Base-by-base conservation (phyloP, 2,113 vertebrate species). In the Stegostoma tigrinum region DNA sequence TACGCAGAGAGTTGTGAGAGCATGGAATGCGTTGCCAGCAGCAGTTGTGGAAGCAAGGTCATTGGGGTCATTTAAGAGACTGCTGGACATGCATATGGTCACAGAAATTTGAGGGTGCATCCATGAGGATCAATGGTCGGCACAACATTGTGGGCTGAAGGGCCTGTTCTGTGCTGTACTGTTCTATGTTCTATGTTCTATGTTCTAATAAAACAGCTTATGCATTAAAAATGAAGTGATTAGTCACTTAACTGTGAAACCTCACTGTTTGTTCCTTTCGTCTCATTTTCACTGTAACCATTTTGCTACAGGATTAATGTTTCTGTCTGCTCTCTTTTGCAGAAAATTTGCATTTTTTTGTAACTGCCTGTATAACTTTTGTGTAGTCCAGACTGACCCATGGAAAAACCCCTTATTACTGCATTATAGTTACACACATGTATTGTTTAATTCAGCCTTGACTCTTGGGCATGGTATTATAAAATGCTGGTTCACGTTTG, bases 151-250 rank as follows among this genome's bases (percentile, higher is more conserved):
- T n/a, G n/a, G n/a, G n/a, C n/a, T n/a, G n/a, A n/a, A n/a, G n/a
- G n/a, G n/a, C n/a, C n/a, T n/a, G n/a, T n/a, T n/a, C n/a, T n/a
- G n/a, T n/a, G n/a, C n/a, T n/a, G n/a, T n/a, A n/a, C n/a, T n/a
- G n/a, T n/a, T n/a, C n/a, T n/a, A n/a, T n/a, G n/a, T n/a, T n/a
- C n/a, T n/a, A n/a, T n/a, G n/a, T n/a, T n/a, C n/a, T n/a, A n/a
- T n/a, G n/a, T n/a, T n/a, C n/a, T n/a, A n/a, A n/a, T n/a, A 75
- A 94, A 95, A 96, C 34, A 52, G 48, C 95, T 94, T 94, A n/a
- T 21, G 42, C 64, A 45, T 87, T 67, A 52, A 90, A 95, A 95
- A 96, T 96, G 75, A 95, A 48, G 34, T 72, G 95, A 96, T 95
- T 52, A 95, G 86, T 95, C 94, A 66, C 86, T 67, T 38, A 19